Evolutionary conservation across 2,888 invertebrate species (phyloP), one percentile per base, ranked within the genome.

Genomic region (Cecidostiba fungosa): DNA sequence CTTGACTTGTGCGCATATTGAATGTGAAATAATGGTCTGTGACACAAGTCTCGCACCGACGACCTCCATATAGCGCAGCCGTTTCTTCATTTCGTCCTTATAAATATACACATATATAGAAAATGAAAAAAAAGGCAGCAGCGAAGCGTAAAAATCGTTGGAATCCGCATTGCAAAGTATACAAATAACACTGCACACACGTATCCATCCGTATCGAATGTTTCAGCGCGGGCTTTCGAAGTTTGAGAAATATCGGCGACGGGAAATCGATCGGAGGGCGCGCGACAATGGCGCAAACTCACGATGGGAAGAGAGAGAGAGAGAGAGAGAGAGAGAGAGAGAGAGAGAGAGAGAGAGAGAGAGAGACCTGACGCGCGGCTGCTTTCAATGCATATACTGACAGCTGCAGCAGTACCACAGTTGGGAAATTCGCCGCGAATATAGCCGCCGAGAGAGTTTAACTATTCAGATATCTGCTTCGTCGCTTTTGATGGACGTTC

Each of bases 221-320:
- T n/a, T 59, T 59, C 54, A 23, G 23, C n/a, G 8, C n/a, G 23
- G 54, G 54, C 54, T 59, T 23, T 59, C 54, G 16, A 66, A 66
- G 66, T 66, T 66, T 66, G 50, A 29, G 32, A 50, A 73, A 43
- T 39, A 73, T 39, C 12, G 73, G 8, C 23, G 23, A 43, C 73
- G n/a, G 73, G 43, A 73, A 73, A 43, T 73, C 73, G 73, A 73
- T 73, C 43, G 23, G n/a, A n/a, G 19, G 43, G 39, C n/a, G n/a
- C n/a, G n/a, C 47, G 73, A 73, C 73, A 73, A 73, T 43, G 73
- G 73, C 39, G 73, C 36, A 39, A 74, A 74, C 29, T 66, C 23
- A 10, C 26, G 23, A 10, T 62, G 26, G 66, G 29, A n/a, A 36
- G 36, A 36, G 5, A 36, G 5, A 36, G 36, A n/a, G n/a, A n/a